A percentile compares a stretch with the other conserved stretches of the same genome.
These are phyloP conservation scores for Dioctria linearis DNA, from an alignment of 2,888 invertebrate genomes.

Conservation along the genomic window DNA sequence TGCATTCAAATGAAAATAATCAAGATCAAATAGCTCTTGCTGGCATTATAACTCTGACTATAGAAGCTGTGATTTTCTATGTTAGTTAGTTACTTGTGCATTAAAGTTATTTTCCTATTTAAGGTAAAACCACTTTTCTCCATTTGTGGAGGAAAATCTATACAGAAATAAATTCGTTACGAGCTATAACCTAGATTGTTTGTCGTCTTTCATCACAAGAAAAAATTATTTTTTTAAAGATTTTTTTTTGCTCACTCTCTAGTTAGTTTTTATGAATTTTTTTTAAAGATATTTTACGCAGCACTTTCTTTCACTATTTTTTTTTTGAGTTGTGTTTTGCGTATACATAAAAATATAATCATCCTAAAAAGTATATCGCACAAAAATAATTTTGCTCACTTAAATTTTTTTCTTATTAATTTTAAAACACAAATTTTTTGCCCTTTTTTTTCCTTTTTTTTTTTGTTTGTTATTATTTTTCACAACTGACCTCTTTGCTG, in stretches of 20 bases:
- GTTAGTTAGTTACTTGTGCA: not conserved
- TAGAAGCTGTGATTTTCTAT: conserved; percentile 37
- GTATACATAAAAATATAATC: too few relatives aligned
- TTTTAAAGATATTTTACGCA: conserved; percentile 20
- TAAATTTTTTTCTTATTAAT: not conserved
- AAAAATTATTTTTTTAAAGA: not conserved
- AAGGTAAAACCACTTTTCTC: conserved; percentile 41
- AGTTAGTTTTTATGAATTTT: not conserved
- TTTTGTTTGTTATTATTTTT: conserved; percentile 19
- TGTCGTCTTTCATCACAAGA: not conserved
- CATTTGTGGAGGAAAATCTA: conserved; percentile 9
- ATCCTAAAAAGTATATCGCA: not conserved
- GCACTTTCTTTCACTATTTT: conserved; percentile 26
- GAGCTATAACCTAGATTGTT: conserved; percentile 39
- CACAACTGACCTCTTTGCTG: conserved; percentile 81
- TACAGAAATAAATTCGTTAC: not conserved
- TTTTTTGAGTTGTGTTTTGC: not conserved
- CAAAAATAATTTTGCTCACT: not conserved
- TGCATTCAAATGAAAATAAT: too few relatives aligned
- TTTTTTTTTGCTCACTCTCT: not conserved
- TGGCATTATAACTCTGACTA: too few relatives aligned
- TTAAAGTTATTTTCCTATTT: conserved; percentile 18
- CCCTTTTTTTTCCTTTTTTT: not conserved
- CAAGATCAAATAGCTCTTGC: too few relatives aligned
- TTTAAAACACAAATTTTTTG: too few relatives aligned